Percentiles rank a stretch among this genome's conserved stretches.
Evolutionary conservation across 1,140 invertebrate genomes (phyloP).

Genomic region (Brachionus rotundiformis): DNA sequence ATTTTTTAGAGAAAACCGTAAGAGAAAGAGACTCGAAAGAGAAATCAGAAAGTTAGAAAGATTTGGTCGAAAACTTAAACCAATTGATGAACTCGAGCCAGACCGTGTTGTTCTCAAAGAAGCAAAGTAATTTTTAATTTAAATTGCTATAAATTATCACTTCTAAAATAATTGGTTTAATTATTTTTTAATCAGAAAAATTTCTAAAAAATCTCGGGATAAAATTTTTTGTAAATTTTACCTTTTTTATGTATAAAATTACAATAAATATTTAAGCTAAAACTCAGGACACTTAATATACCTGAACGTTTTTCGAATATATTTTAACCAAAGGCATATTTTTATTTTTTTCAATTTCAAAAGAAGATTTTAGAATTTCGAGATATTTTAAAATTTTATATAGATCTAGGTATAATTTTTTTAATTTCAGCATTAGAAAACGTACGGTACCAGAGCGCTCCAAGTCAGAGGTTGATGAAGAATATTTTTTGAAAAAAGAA

Average conservation of each 20-base stretch:
- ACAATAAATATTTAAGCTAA: neutral
- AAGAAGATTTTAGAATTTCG: neutral
- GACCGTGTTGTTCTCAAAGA: conserved; percentile 34
- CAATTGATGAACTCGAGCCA: conserved; percentile 40
- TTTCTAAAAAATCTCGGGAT: neutral
- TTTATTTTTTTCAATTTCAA: neutral
- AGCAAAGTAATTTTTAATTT: conserved; percentile 30
- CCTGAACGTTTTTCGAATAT: neutral
- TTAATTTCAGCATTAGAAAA: conserved; percentile 12
- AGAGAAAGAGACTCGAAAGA: conserved; percentile 33
- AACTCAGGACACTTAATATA: neutral
- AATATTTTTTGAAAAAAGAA: conserved; percentile 47
- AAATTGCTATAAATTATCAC: neutral
- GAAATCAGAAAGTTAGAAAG: conserved; percentile 38
- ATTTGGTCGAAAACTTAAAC: conserved; percentile 40
- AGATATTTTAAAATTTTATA: neutral
- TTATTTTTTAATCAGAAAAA: neutral
- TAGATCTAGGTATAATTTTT: neutral
- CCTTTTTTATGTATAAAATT: neutral
- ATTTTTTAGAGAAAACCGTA: conserved; percentile 46
- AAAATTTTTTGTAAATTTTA: neutral
- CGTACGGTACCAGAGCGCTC: neutral
- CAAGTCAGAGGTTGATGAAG: conserved; percentile 11
- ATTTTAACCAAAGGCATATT: neutral
- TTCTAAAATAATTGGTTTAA: no score